Conservation (phyloP, 92 coral and sea anemone species). For the Palythoa heliodiscus region DNA sequence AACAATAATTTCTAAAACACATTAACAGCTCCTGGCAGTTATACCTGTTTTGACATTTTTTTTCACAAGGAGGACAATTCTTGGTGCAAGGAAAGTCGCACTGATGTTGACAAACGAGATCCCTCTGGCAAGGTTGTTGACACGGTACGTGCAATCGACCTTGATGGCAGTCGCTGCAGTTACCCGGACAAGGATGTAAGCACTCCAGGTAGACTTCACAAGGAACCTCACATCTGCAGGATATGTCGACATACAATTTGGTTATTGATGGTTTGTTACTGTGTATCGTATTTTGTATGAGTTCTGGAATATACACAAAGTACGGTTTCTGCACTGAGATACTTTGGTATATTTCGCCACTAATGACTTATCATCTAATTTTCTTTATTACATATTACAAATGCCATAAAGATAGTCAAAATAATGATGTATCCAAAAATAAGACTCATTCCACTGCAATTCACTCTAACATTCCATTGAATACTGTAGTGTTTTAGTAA, state of each 20-base stretch:
- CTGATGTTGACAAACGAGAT: slow-evolving; percentile 77
- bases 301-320: no score
- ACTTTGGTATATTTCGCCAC: no score
- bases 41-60: slow-evolving; percentile 73
- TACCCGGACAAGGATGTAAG: slow-evolving; percentile 77
- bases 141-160: slow-evolving; percentile 87
- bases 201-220: slow-evolving; percentile 74
- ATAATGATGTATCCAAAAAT: no score
- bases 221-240: slow-evolving; percentile 64
- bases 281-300: no score
- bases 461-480: no score
- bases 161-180: slow-evolving; percentile 74
- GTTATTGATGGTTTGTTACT: no score
- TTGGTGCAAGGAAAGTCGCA: slow-evolving; percentile 87
- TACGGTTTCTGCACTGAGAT: no score
- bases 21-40: neutral
- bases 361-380: no score
- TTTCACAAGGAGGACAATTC: slow-evolving; percentile 85
- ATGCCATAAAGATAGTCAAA: no score
- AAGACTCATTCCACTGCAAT: no score
- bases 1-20: neutral
- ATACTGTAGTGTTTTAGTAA: no score
- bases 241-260: neutral
- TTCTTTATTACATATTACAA: no score
- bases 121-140: slow-evolving; percentile 71